phyloP scores from a whole-genome alignment of 2,888 invertebrate genomes.

The Podabrus alpinus region DNA sequence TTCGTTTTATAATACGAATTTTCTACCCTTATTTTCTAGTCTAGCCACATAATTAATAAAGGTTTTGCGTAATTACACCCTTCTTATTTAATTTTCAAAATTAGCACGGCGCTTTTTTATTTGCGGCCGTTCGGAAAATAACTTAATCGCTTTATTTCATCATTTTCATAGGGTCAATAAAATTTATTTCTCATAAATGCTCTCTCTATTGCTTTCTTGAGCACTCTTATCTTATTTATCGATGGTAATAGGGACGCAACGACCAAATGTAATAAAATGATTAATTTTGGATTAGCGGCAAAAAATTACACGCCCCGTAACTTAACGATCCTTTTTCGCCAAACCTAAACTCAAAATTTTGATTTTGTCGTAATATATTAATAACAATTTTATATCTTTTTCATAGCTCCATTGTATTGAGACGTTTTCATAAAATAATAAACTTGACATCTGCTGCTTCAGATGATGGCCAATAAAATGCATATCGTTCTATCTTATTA shows the following conservation, averaged over 20 bases:
- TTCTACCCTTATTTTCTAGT: background rate
- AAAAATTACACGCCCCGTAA: background rate
- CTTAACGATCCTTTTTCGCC: background rate
- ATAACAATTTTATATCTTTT: constrained; percentile 29
- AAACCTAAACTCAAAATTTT: background rate
- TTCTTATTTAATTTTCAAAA: background rate
- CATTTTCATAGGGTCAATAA: background rate
- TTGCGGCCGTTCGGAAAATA: background rate
- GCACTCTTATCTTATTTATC: background rate
- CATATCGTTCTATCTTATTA: constrained; percentile 31
- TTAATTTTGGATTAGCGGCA: background rate
- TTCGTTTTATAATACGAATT: background rate
- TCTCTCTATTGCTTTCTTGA: background rate
- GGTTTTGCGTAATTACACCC: background rate
- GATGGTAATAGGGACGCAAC: background rate
- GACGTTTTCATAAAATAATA: constrained; percentile 35
- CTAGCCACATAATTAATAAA: background rate
- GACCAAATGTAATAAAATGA: background rate
- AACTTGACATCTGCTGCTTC: constrained; percentile 35
- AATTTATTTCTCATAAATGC: background rate
- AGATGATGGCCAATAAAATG: constrained; percentile 34
- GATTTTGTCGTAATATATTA: constrained; percentile 1
- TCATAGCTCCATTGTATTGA: constrained; percentile 25
- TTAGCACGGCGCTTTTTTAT: background rate
- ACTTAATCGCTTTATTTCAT: background rate